Evolutionary conservation across 2,888 invertebrate species (phyloP).

Genomic region (Digitonthophagus gazella): DNA sequence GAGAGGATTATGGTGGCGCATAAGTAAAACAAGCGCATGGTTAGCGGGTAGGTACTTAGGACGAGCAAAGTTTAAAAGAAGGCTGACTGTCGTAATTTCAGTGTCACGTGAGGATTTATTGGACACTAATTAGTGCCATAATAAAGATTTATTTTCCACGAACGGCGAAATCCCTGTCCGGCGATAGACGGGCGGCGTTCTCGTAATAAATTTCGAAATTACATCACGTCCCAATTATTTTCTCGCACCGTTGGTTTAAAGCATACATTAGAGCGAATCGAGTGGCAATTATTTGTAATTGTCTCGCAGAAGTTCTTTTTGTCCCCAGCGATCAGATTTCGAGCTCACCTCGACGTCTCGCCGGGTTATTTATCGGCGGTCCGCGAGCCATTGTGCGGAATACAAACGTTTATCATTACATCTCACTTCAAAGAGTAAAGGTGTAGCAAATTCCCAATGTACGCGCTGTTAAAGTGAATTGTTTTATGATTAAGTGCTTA

Average conservation of each 20-base stretch:
- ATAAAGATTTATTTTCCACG: slow-evolving; percentile 36
- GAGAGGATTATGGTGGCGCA: slow-evolving; percentile 1
- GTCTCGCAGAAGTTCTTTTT: slow-evolving; percentile 29
- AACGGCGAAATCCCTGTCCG: slow-evolving; percentile 29
- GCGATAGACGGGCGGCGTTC: slow-evolving; percentile 33
- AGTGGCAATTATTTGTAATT: slow-evolving; percentile 48
- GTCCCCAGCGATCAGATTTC: background rate
- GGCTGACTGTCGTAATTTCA: slow-evolving; percentile 25
- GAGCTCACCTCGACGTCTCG: background rate
- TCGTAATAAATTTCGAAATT: slow-evolving; percentile 50
- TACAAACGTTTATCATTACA: slow-evolving; percentile 31
- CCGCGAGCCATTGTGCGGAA: background rate
- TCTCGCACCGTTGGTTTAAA: slow-evolving; percentile 51
- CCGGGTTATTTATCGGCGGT: background rate
- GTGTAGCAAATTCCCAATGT: slow-evolving; percentile 38
- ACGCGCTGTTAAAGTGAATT: slow-evolving; percentile 39
- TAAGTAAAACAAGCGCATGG: slow-evolving; percentile 2
- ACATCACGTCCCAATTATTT: slow-evolving; percentile 53
- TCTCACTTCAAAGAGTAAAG: slow-evolving; percentile 34
- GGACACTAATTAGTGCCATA: slow-evolving; percentile 37
- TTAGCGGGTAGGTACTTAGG: slow-evolving; percentile 10
- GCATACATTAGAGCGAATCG: slow-evolving; percentile 48
- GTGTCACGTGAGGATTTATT: slow-evolving; percentile 35
- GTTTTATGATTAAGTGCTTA: slow-evolving; percentile 44
- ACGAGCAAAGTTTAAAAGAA: slow-evolving; percentile 1